Conservation (phyloP, 1,140 invertebrate species). For the Drosophila lacteicornis region DNA sequence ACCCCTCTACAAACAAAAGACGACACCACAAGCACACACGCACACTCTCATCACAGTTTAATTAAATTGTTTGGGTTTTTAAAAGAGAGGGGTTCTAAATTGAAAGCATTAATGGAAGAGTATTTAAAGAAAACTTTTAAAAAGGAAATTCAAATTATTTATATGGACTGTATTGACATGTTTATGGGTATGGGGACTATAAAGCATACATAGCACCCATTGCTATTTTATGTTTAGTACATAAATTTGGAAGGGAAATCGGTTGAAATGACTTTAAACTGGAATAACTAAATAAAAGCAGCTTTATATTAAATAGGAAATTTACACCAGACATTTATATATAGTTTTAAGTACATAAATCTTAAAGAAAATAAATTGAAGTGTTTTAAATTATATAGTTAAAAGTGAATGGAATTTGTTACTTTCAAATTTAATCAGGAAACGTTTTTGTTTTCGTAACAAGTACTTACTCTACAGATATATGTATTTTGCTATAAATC, state of each 20-base stretch:
- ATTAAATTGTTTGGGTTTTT: conserved; percentile 55
- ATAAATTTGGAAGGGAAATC: neutral
- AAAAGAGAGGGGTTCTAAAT: conserved; percentile 27
- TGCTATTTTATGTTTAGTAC: conserved; percentile 2
- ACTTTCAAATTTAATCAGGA: neutral
- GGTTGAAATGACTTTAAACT: neutral
- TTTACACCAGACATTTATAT: neutral
- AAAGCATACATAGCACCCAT: conserved; percentile 5
- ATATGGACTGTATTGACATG: conserved; percentile 23
- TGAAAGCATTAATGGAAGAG: conserved; percentile 18
- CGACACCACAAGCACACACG: conserved; percentile 19
- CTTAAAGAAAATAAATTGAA: neutral
- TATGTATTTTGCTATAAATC: neutral
- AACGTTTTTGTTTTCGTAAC: neutral
- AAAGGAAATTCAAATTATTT: conserved; percentile 36
- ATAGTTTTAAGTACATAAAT: conserved; percentile 4
- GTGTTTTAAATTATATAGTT: neutral
- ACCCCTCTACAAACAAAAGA: conserved; percentile 34
- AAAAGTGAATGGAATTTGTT: neutral
- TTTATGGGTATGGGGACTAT: conserved; percentile 27
- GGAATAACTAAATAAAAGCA: neutral
- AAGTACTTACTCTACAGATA: neutral
- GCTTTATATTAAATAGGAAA: too few species aligned
- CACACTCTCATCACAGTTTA: conserved; percentile 58
- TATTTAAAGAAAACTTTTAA: conserved; percentile 20